phyloP scores from a whole-genome alignment of 1,140 invertebrate species.

The Globodera ellingtonae region DNA sequence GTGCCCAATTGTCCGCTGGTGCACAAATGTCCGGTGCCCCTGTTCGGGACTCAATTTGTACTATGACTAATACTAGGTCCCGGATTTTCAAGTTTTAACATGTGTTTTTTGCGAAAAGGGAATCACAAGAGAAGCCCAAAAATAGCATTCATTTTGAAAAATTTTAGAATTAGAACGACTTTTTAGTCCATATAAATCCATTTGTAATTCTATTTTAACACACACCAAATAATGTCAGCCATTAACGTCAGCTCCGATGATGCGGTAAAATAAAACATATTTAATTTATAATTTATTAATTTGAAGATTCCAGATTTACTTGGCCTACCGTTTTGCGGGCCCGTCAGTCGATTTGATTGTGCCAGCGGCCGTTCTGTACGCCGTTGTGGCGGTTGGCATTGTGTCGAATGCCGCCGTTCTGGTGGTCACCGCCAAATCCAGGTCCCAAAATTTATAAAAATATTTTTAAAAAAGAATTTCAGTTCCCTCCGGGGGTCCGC shows the following conservation, averaged over 20 bases:
- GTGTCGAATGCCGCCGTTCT: slow-evolving; percentile 9
- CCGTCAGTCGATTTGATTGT: slow-evolving; percentile 9
- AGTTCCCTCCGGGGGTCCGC: slow-evolving; percentile 20
- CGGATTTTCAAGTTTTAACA: no score
- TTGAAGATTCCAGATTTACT: neutral
- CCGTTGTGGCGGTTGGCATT: slow-evolving; percentile 1
- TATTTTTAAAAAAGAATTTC: neutral
- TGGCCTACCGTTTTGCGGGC: slow-evolving; percentile 4
- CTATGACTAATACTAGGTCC: no score
- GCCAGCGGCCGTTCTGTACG: neutral
- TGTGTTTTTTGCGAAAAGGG: no score
- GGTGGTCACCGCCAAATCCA: neutral
- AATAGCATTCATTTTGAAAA: no score
- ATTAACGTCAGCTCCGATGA: neutral
- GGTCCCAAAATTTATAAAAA: neutral
- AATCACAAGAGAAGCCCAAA: no score
- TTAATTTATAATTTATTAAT: neutral
- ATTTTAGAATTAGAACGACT: no score
- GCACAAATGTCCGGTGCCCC: no score
- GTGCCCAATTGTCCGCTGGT: no score
- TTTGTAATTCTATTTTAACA: no score
- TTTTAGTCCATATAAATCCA: no score
- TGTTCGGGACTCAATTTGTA: no score
- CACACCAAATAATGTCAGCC: neutral
- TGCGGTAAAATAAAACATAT: neutral